Conservation (phyloP, 1,140 invertebrate species). For the Pygmarrhopalites habei region DNA sequence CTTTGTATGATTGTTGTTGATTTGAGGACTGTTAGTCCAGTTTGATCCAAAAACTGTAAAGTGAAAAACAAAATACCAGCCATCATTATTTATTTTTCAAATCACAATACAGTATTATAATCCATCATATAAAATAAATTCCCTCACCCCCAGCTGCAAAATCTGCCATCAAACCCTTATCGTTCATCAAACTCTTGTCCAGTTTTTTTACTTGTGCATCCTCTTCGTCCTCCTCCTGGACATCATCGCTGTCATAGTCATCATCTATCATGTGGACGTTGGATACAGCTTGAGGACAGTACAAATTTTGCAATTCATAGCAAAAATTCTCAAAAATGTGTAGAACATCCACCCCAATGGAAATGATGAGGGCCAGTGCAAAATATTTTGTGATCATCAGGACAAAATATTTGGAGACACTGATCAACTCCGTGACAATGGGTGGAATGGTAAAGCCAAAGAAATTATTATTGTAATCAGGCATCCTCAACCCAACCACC, state of each 20-base stretch:
- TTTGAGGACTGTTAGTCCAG: too few species aligned
- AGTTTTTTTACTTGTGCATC: background rate
- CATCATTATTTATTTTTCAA: too few species aligned
- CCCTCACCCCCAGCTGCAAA: too few species aligned
- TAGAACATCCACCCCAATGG: background rate
- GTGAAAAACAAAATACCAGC: too few species aligned
- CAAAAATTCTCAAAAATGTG: background rate
- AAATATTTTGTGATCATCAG: background rate
- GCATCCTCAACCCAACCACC: background rate
- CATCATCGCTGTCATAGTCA: background rate
- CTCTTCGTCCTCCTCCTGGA: background rate
- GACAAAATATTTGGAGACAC: background rate
- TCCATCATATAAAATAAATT: too few species aligned
- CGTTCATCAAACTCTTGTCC: too few species aligned
- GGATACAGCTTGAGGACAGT: background rate
- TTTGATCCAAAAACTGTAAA: too few species aligned
- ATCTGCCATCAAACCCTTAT: too few species aligned
- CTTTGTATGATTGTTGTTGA: too few species aligned
- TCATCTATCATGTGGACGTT: background rate
- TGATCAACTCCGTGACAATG: background rate
- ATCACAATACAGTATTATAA: too few species aligned
- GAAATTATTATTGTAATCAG: background rate
- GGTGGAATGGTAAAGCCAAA: background rate
- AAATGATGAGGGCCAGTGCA: background rate
- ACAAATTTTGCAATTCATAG: constrained; percentile 2